A percentile compares a stretch with the other conserved stretches of the same genome.
phyloP scores from a whole-genome alignment of 2,113 vertebrate species.

The Oncorhynchus kisutch region DNA sequence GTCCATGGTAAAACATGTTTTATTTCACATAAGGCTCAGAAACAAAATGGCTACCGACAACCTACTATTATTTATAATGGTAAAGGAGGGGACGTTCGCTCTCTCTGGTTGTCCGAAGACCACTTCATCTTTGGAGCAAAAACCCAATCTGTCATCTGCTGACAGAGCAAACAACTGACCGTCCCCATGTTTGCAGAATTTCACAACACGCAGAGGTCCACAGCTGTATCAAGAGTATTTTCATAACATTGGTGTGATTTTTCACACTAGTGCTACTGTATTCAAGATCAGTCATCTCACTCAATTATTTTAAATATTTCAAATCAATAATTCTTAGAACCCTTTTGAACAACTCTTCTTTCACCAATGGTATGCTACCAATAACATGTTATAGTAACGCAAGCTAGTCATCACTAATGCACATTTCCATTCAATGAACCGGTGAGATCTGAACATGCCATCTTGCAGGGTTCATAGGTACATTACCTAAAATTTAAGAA shows the following conservation, averaged over 20 bases:
- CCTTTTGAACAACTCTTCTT: background rate
- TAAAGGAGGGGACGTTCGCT: background rate
- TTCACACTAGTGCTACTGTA: background rate
- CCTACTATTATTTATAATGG: constrained; percentile 17
- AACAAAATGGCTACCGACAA: background rate
- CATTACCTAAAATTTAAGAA: background rate
- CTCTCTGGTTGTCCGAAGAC: background rate
- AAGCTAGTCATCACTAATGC: constrained; percentile 31
- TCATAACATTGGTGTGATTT: background rate
- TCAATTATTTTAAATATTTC: background rate
- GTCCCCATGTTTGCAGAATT: constrained; percentile 8
- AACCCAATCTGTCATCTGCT: constrained; percentile 18
- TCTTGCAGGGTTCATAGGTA: constrained; percentile 1
- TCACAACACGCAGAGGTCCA: background rate
- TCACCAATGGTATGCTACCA: background rate
- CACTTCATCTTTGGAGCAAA: constrained; percentile 41
- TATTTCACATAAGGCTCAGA: constrained; percentile 8
- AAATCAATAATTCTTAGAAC: background rate
- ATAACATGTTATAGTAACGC: constrained; percentile 21
- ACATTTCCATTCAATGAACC: constrained; percentile 15
- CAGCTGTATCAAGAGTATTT: constrained; percentile 2
- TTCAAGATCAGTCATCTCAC: constrained; percentile 11
- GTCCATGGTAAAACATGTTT: background rate
- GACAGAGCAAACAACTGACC: background rate
- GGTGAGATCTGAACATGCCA: background rate